Evolutionary conservation across 2,113 vertebrate species (phyloP), one percentile per base, ranked within the genome.

Genomic region (Hippocampus guttulatus): DNA sequence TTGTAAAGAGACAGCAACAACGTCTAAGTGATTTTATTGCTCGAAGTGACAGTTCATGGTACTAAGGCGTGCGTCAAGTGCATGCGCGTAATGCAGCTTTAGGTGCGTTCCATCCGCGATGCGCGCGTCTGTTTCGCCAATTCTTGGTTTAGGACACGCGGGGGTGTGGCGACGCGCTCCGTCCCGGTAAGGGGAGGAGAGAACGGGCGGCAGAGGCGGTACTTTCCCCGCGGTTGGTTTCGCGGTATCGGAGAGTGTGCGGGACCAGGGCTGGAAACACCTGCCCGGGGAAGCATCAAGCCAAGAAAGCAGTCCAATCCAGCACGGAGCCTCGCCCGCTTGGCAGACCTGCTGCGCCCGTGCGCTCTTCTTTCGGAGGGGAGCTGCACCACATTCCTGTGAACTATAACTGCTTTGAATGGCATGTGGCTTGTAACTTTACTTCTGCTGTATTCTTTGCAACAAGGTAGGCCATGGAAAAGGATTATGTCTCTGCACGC

Each of bases 371-470:
- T 91, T 88, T 43, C 57, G 30, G 67, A 23, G 38, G 93, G 93
- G 94, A 91, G 89, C 93, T 93, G 94, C 93, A 94, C 93, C 92
- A 88, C 91, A 94, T 94, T 93, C 94, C 94, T 92, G 91, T 93
- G 93, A 93, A 94, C 93, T 92, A 90, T 81, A 92, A 92, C 92
- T 93, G 94, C 95, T 95, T 92, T 95, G 93, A 94, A 96, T 98
- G 96, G 96, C 94, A 98, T 98, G 96, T 98, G 95, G 96, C 96
- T 97, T 95, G 95, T 96, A 95, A 98, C 95, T 96, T 94, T 97
- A 93, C 91, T 96, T 94, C 96, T 98, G 94, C 95, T 98, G 94
- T 96, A 95, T 95, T 96, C 95, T 94, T 94, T 95, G 88, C 94
- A 92, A 93, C 92, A 94, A 96, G 95, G 96, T 97, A 94, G 61